phyloP scores from a whole-genome alignment of 2,113 vertebrate genomes.

The Rhynchopsitta pachyrhyncha region DNA sequence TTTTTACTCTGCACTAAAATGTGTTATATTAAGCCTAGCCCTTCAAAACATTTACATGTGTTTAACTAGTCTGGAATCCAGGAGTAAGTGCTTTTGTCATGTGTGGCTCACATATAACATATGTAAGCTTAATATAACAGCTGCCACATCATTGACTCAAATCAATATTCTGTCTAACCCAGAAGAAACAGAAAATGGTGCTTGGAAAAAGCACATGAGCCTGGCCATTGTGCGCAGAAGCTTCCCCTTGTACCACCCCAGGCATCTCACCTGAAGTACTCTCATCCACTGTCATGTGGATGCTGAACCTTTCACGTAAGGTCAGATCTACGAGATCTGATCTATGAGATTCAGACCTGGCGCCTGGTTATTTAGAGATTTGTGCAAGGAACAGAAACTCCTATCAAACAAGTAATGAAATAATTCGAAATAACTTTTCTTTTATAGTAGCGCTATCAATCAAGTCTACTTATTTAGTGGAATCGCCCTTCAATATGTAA shows the following conservation, averaged over 20 bases:
- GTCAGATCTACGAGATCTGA: not conserved
- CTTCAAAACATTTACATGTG: not conserved
- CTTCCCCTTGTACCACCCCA: not conserved
- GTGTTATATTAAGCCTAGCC: not conserved
- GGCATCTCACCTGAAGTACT: not conserved
- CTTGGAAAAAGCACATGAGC: not conserved
- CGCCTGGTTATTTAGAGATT: not conserved
- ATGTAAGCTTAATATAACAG: not conserved
- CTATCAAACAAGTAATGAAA: not conserved
- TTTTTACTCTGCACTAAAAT: not conserved
- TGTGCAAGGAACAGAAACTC: not conserved
- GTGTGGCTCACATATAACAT: not conserved
- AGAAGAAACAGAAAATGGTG: not conserved
- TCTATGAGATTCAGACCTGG: not conserved
- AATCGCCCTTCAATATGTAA: not conserved
- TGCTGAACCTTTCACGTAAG: not conserved
- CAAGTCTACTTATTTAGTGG: not conserved
- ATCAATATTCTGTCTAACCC: not conserved
- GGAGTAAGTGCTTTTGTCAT: not conserved
- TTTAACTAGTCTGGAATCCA: not conserved
- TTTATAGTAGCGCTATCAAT: not conserved
- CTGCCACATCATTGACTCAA: not conserved
- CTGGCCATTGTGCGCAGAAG: too few species aligned
- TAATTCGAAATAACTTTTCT: not conserved
- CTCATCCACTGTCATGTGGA: rapidly evolving